Evolutionary conservation across 1,140 invertebrate species (phyloP), one percentile per base, ranked within the genome.

Genomic region (Araneus ventricosus): DNA sequence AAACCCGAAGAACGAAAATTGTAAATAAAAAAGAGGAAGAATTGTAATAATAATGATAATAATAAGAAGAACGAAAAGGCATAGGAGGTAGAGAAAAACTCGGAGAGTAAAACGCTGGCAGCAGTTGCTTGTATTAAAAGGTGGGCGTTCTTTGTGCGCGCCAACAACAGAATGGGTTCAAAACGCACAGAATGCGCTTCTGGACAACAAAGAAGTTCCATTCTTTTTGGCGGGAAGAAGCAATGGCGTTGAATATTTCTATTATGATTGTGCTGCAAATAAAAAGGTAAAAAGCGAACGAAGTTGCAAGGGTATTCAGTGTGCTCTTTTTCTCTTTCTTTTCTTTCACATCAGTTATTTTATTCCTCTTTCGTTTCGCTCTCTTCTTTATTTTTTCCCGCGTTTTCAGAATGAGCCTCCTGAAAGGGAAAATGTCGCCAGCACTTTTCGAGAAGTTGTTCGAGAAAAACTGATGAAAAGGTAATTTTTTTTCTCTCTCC

Each of bases 181-280:
- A 88, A 88, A 41, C 30, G 86, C 86, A 88, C 41, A 88, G 86
- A 88, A 88, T 88, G 20, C 45, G 57, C 86, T 34, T 61, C 67
- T n/a, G 61, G 22, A 39, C 22, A 88, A 34, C 37, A 88, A 61
- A 88, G 67, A 39, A 22, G 30, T 61, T 88, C 61, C 61, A 88
- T 88, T 88, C 86, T 88, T 70, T 88, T 34, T 61, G 59, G 30
- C n/a, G 61, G 86, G 24, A 67, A 88, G 61, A 70, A 88, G 86
- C 86, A 88, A 67, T 88, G 86, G 86, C 59, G 86, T 61, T 88
- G 86, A 88, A 88, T 88, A 88, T 88, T 88, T 88, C 86, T 88
- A 88, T 88, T 88, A 88, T 88, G 86, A 88, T 70, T 88, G 86
- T 37, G 86, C 57, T 61, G 30, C 52, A 30, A 85, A 27, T 82